Percentiles rank a stretch among this genome's conserved stretches.
These are phyloP conservation scores for Caenorhabditis afra DNA, from an alignment of 2,888 invertebrate genomes.

Conservation along the genomic window DNA sequence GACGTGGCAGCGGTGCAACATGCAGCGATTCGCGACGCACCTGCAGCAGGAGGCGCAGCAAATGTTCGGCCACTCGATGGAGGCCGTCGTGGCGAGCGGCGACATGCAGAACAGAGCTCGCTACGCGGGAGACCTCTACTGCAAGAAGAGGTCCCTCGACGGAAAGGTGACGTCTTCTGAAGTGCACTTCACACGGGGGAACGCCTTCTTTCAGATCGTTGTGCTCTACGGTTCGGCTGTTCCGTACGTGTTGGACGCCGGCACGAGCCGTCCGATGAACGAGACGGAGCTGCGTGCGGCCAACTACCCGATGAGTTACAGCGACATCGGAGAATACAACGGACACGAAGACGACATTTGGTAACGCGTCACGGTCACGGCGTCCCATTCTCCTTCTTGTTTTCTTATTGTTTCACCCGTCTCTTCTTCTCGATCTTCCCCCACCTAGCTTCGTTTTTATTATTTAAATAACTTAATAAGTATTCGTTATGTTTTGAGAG, in stretches of 20 bases:
- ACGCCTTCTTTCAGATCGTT: constrained; percentile 19
- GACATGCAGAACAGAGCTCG: constrained; percentile 38
- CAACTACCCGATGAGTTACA: constrained; percentile 40
- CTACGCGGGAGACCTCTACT: constrained; percentile 55
- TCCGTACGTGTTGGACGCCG: constrained; percentile 34
- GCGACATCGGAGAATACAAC: constrained; percentile 37
- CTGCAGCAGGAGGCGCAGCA: constrained; percentile 44
- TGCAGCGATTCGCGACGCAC: constrained; percentile 52
- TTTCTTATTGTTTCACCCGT: too few species aligned
- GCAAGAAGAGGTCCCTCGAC: constrained; percentile 39
- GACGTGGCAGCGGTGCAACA: constrained; percentile 50
- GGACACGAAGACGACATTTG: constrained; percentile 51
- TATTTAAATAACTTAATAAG: too few species aligned
- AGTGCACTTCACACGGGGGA: background rate
- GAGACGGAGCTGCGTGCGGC: constrained; percentile 27
- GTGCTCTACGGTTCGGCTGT: constrained; percentile 46
- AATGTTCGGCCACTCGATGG: constrained; percentile 54
- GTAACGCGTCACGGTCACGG: background rate
- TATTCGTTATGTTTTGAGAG: too few species aligned
- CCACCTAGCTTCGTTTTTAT: too few species aligned
- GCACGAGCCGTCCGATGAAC: constrained; percentile 48
- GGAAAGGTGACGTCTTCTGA: constrained; percentile 34
- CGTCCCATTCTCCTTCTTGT: background rate
- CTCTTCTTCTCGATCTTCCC: too few species aligned
- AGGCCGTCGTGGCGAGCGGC: constrained; percentile 51